Base-by-base conservation (phyloP, 2,797 vertebrate genomes). In the Microcaecilia unicolor region DNA sequence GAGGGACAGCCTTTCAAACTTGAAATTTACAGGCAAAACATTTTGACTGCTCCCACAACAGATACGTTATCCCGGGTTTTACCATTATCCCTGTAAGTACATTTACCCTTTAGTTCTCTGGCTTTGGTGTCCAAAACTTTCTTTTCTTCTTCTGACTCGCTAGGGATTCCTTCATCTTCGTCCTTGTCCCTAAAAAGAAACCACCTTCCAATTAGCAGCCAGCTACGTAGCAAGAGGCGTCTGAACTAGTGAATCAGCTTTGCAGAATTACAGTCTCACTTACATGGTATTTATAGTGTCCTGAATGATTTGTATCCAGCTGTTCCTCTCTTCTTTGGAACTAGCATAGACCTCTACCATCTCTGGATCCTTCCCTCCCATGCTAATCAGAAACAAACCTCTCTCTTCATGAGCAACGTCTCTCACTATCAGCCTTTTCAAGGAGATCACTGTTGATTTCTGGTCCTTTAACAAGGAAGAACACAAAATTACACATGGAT, bases 351-450 rank as follows among this genome's bases (percentile, higher is more conserved):
- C 90, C 55, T 99, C 94, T 52, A 96, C 89, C 92, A 99, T 98
- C 73, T 98, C 96, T 0, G 96, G 96, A 31, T 82, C 82, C 41
- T 84, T 80, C 2, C 78, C 81, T 24, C 84, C 89, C 9, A 90
- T 89, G 4, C 90, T 92, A 72, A 99, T 98, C 41, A 98, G 86
- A 67, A 99, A 98, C 24, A 99, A 78, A 14, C 87, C 96, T 12
- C 89, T 92, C 67, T 98, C 96, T 58, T 97, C 93, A 15, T 97
- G 95, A 3, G 96, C 96, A 5, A 98, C 90, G 72, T 98, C 94
- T 28, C 96, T 74, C 15, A 98, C 90, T 0, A 99, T 98, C 58
- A 98, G 18, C 72, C 95, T 99, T 78, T 98, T 96, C 31, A 99
- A 71, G 22, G 93, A 95, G 70, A 99, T 86, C 39, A 98, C 93